Evolutionary conservation across 2,797 vertebrate genomes (phyloP).

Genomic region (Onychomys torridus): DNA sequence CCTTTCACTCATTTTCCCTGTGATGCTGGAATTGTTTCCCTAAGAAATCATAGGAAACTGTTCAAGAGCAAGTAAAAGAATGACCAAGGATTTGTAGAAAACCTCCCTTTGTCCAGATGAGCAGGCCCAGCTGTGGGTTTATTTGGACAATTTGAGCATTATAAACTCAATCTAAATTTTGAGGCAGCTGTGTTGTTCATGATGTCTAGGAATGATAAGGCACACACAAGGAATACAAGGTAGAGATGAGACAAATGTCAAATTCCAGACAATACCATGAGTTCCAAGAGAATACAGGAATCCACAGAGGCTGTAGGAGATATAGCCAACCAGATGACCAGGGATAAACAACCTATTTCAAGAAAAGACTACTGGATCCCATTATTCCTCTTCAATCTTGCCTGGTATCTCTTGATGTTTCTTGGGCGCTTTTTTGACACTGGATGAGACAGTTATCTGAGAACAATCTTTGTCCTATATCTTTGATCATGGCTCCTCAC

Average conservation of each 20-base stretch:
- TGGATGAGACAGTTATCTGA: not conserved
- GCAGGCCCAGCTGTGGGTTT: not conserved
- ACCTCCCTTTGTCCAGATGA: not conserved
- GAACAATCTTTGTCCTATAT: not conserved
- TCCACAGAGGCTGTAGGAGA: too few species aligned
- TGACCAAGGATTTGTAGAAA: not conserved
- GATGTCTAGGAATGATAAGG: not conserved
- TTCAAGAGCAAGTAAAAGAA: not conserved
- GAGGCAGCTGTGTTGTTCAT: not conserved
- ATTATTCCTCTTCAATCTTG: not conserved
- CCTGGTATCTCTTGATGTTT: not conserved
- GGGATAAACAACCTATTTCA: not conserved
- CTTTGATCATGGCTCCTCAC: not conserved
- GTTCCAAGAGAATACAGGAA: not conserved
- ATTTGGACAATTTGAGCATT: not conserved
- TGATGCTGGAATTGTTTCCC: not conserved
- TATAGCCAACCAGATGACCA: not conserved
- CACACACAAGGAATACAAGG: not conserved
- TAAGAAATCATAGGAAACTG: not conserved
- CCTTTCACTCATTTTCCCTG: slow-evolving; percentile 8
- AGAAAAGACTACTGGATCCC: not conserved
- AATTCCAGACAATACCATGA: not conserved
- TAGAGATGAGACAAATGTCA: not conserved
- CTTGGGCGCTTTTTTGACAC: too few species aligned
- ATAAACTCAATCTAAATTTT: not conserved